Evolutionary conservation across 2,797 vertebrate genomes (phyloP).

Genomic region (Scolopax rusticola): DNA sequence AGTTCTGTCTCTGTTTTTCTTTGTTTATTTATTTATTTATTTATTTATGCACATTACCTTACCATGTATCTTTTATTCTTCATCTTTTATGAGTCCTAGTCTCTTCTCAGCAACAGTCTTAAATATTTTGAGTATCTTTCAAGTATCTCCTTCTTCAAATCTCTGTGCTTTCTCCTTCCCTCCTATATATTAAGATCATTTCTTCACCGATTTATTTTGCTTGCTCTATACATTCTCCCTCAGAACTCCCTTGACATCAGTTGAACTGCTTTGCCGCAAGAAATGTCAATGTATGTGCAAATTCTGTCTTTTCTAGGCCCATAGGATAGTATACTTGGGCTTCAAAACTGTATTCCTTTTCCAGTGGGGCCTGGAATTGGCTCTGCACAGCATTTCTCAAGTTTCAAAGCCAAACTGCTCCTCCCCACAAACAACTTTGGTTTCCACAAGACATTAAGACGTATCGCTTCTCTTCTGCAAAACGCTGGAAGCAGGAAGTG

Average conservation of each 20-base stretch:
- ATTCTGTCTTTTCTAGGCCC: not conserved
- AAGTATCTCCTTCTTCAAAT: not conserved
- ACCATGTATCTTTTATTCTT: not conserved
- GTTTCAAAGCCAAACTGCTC: not conserved
- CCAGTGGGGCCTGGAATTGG: not conserved
- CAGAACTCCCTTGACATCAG: not conserved
- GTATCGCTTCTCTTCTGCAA: not conserved
- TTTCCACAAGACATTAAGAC: not conserved
- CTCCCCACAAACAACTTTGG: not conserved
- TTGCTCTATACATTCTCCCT: not conserved
- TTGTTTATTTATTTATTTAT: not conserved
- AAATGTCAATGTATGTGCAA: not conserved
- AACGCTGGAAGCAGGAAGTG: not conserved
- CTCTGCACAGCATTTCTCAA: not conserved
- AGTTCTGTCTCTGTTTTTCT: not conserved
- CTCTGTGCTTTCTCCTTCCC: not conserved
- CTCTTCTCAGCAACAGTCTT: not conserved
- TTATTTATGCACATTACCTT: not conserved
- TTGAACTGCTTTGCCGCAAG: not conserved
- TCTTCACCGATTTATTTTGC: not conserved
- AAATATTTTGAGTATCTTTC: not conserved
- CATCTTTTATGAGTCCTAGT: not conserved
- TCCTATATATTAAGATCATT: not conserved
- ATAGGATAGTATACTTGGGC: not conserved
- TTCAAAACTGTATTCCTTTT: not conserved